These are phyloP conservation scores for Rapana venosa DNA, from an alignment of 2,888 invertebrate genomes.

Conservation along the genomic window DNA sequence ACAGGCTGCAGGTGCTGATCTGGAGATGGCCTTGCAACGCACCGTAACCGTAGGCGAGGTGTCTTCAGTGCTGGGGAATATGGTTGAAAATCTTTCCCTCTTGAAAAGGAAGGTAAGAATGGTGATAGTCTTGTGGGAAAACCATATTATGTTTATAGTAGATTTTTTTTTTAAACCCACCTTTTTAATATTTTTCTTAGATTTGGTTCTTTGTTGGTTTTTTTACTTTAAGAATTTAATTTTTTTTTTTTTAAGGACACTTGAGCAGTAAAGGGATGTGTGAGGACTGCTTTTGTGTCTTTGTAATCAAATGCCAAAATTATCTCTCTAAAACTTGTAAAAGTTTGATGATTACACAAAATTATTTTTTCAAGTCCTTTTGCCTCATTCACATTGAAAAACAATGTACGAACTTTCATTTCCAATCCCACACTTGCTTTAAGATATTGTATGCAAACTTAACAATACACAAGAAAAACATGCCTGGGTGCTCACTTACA, in stretches of 20 bases:
- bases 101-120: constrained; percentile 88
- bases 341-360: too few species aligned
- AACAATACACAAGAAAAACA: too few species aligned
- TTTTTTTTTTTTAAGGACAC: background rate
- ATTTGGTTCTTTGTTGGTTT: background rate
- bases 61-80: constrained; percentile 89
- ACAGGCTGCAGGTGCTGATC: constrained; percentile 86
- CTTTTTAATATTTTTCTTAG: background rate
- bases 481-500: too few species aligned
- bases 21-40: constrained; percentile 87
- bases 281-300: too few species aligned
- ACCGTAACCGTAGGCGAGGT: constrained; percentile 80
- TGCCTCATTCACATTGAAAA: too few species aligned
- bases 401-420: too few species aligned
- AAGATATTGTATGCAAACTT: too few species aligned
- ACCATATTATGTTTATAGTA: background rate
- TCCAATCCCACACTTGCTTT: too few species aligned
- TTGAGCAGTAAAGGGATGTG: too few species aligned
- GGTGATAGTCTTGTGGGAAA: background rate
- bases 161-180: background rate
- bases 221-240: background rate
- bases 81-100: constrained; percentile 91
- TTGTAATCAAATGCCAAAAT: too few species aligned
- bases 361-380: too few species aligned
- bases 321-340: too few species aligned